phyloP scores from a whole-genome alignment of 2,888 invertebrate species.

The Oscheius sp. region DNA sequence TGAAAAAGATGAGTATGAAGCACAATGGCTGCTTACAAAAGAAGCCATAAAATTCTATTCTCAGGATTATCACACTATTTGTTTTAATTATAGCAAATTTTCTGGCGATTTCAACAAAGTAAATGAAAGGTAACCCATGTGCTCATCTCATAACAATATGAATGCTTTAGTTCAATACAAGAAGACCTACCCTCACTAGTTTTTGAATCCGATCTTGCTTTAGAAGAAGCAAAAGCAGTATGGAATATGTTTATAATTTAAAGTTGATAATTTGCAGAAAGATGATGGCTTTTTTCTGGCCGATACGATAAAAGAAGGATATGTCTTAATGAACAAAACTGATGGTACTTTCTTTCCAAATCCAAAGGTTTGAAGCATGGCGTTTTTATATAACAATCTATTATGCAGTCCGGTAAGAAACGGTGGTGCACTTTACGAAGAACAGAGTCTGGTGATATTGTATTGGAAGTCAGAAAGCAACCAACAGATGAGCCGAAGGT shows the following conservation, averaged over 20 bases:
- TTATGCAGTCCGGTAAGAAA: constrained; percentile 57
- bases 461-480: constrained; percentile 56
- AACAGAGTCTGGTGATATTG: constrained; percentile 58
- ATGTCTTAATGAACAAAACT: constrained; percentile 57
- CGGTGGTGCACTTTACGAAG: constrained; percentile 65
- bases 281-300: constrained; percentile 20
- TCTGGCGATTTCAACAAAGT: constrained; percentile 82
- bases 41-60: constrained; percentile 63
- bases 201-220: constrained; percentile 68
- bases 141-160: too few relatives aligned
- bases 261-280: constrained; percentile 23
- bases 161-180: constrained; percentile 36
- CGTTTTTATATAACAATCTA: not conserved
- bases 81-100: constrained; percentile 90
- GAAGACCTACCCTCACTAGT: constrained; percentile 59
- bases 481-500: constrained; percentile 45
- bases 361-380: constrained; percentile 46
- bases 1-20: constrained; percentile 53
- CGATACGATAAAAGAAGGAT: constrained; percentile 49
- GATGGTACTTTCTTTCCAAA: constrained; percentile 65
- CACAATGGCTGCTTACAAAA: constrained; percentile 65
- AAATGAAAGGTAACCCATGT: constrained; percentile 25
- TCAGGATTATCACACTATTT: constrained; percentile 85
- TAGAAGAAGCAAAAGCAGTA: constrained; percentile 63
- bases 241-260: too few relatives aligned